Base-by-base conservation (phyloP, 2,113 vertebrate genomes). In the Nansenia antarctica region DNA sequence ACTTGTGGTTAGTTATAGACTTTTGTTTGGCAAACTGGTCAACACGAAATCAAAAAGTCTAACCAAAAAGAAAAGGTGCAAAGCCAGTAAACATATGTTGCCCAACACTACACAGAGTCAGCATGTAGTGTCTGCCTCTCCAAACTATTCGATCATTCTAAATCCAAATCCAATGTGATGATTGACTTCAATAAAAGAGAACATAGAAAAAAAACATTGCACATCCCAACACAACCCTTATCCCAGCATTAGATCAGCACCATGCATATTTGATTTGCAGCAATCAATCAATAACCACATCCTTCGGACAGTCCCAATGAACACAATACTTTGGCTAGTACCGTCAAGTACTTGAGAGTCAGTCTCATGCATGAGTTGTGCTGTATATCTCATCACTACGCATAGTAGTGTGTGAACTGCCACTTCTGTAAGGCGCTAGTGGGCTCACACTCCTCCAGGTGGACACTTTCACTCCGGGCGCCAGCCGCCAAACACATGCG, bases 391-490 rank as follows among this genome's bases (percentile, higher is more conserved):
- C 57, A 1, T 95, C 87, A 94, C 62, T 78, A 61, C 0, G 86
- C 53, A 3, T 91, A 85, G 89, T 97, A 95, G 11, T 88, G 90
- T 68, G 94, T 94, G 70, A 99, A 98, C 70, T 93, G 91, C 97
- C 97, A 99, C 88, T 96, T 95, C 32, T 99, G 97, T 49, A 89
- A 74, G 2, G 72, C 24, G 22, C 74, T 95, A 15, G 24, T 5
- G 7, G 91, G n/a, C 24, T 93, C 84, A 78, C 96, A 98, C 22
- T 68, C 15, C 24, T 54, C 83, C 15, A 94, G 63, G 47, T 22
- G 62, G 54, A 95, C 68, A 0, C 47, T 2, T 18, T 83, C 73
- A 9, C 76, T 69, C 69, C 22, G 74, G 42, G 59, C 60, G 3
- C 65, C 88, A 67, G 78, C 87, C 90, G 88, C 95, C 85, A 98